These are phyloP conservation scores for Parnassius mnemosyne DNA, from an alignment of 2,888 invertebrate species.

Conservation along the genomic window DNA sequence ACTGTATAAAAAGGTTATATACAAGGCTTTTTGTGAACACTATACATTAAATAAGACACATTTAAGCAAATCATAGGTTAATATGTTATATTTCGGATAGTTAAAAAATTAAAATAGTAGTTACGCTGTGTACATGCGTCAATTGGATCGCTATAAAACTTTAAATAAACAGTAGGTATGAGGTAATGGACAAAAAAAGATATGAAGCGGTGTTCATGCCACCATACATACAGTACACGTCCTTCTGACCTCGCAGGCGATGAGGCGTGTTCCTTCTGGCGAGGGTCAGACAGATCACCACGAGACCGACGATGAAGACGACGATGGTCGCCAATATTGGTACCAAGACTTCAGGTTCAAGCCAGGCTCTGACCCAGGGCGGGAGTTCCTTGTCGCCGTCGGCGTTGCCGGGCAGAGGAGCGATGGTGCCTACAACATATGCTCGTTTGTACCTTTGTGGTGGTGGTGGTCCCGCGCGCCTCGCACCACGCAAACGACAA, in stretches of 20 bases:
- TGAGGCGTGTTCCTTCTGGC: slow-evolving; percentile 90
- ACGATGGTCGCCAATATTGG: slow-evolving; percentile 94
- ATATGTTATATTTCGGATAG: slow-evolving; percentile 1
- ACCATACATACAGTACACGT: slow-evolving; percentile 87
- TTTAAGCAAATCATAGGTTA: slow-evolving; percentile 20
- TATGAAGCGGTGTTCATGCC: slow-evolving; percentile 68
- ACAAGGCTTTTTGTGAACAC: background rate
- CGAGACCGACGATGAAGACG: slow-evolving; percentile 93
- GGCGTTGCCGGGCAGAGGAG: slow-evolving; percentile 85
- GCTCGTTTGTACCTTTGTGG: slow-evolving; percentile 86
- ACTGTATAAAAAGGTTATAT: background rate
- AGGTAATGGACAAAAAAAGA: slow-evolving; percentile 30
- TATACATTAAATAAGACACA: background rate
- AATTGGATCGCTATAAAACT: background rate
- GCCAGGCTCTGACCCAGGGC: slow-evolving; percentile 91
- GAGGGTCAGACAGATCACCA: slow-evolving; percentile 94
- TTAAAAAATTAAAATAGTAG: background rate
- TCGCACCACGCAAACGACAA: slow-evolving; percentile 94
- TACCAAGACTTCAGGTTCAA: slow-evolving; percentile 94
- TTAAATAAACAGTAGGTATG: slow-evolving; percentile 8
- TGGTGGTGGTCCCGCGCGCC: slow-evolving; percentile 91
- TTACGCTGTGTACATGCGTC: slow-evolving; percentile 10
- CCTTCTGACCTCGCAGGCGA: slow-evolving; percentile 90
- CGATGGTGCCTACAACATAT: slow-evolving; percentile 85
- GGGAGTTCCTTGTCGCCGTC: slow-evolving; percentile 78